Percentiles rank a stretch among this genome's conserved stretches.
Evolutionary conservation across 2,113 vertebrate genomes (phyloP).

Genomic region (Ceyx cyanopectus): DNA sequence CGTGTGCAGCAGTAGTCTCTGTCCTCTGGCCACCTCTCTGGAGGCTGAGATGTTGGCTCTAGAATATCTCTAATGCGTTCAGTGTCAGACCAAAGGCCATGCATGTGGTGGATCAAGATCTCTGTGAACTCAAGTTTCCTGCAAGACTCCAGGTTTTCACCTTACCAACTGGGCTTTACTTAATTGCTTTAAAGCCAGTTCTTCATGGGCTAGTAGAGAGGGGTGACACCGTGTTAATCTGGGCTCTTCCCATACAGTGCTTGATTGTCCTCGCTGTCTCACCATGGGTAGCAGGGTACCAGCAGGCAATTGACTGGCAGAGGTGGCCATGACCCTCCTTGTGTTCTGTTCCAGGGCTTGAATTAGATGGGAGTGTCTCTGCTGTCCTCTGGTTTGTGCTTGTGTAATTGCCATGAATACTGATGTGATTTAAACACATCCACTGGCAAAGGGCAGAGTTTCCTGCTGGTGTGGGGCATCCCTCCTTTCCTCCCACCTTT

Average conservation of each 20-base stretch:
- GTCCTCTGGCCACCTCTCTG: not conserved
- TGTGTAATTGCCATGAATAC: not conserved
- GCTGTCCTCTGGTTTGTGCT: not conserved
- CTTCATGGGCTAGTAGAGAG: not conserved
- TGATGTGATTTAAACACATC: not conserved
- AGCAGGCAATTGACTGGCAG: not conserved
- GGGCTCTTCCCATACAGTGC: not conserved
- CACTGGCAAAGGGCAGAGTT: not conserved
- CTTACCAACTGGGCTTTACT: not conserved
- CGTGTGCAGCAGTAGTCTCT: not conserved
- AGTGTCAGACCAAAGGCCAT: rapidly evolving
- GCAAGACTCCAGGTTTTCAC: not conserved
- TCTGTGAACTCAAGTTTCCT: not conserved
- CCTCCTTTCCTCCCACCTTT: rapidly evolving
- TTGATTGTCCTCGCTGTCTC: not conserved
- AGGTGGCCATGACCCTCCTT: not conserved
- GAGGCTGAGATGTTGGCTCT: not conserved
- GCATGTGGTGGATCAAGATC: not conserved
- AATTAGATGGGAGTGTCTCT: not conserved
- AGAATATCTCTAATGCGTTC: not conserved
- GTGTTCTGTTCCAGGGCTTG: not conserved
- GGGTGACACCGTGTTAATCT: rapidly evolving
- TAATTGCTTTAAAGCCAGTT: not conserved
- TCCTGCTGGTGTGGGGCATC: not conserved
- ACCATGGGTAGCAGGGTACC: rapidly evolving